Percentiles rank a stretch among this genome's conserved stretches.
These are phyloP conservation scores for Polydesmus complanatus DNA, from an alignment of 2,888 invertebrate species.

Conservation along the genomic window DNA sequence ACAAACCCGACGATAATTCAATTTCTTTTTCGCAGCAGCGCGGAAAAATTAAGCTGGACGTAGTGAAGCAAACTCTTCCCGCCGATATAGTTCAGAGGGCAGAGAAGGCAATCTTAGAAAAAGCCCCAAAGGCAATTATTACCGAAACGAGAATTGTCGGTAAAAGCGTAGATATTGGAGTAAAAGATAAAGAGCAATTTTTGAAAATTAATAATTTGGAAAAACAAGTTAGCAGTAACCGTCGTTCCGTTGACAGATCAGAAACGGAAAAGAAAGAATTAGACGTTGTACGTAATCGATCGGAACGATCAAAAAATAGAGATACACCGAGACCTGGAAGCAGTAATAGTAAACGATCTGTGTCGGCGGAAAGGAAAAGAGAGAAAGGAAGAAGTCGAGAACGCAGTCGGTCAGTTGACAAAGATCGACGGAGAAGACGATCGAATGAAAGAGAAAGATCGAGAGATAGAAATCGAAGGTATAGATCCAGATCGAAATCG, in stretches of 20 bases:
- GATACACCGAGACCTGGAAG: neutral
- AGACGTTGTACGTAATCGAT: neutral
- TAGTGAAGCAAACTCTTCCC: conserved; percentile 64
- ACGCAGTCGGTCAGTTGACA: neutral
- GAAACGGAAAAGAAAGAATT: conserved; percentile 18
- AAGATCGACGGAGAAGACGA: neutral
- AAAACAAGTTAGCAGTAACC: conserved; percentile 11
- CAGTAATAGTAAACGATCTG: neutral
- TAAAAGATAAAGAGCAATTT: conserved; percentile 18
- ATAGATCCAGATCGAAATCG: neutral
- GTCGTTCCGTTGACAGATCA: conserved; percentile 8
- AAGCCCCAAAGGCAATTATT: conserved; percentile 59
- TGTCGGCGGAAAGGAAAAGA: conserved; percentile 1
- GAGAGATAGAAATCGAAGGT: neutral
- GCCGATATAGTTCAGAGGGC: conserved; percentile 79
- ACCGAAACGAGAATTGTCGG: conserved; percentile 22
- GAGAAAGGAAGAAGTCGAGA: neutral
- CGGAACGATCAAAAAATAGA: neutral
- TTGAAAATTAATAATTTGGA: conserved; percentile 17
- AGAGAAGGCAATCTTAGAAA: conserved; percentile 80
- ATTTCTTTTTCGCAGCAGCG: conserved; percentile 22
- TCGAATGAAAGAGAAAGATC: neutral
- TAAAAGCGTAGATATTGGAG: conserved; percentile 11
- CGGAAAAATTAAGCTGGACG: conserved; percentile 38
- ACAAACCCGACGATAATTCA: conserved; percentile 1